A percentile compares a stretch with the other conserved stretches of the same genome.
Conservation (phyloP, 1,140 invertebrate species). For the Drosophila equinoxialis region DNA sequence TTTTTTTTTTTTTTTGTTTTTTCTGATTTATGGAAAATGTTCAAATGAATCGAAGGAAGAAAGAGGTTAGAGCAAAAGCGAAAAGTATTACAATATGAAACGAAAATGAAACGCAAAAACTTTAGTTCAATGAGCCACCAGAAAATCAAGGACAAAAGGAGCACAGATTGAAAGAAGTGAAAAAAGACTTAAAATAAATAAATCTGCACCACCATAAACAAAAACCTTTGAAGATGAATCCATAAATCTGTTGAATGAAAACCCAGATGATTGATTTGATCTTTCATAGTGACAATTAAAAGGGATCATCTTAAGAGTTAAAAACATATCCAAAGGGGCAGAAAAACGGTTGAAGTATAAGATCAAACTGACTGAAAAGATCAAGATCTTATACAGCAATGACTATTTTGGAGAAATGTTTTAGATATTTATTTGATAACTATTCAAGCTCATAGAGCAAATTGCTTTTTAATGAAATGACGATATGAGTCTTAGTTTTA, state of each 20-base stretch:
- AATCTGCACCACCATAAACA: neutral
- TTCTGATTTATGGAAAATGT: constrained; percentile 43
- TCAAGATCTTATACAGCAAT: neutral
- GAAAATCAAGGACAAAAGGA: constrained; percentile 26
- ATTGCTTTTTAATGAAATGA: constrained; percentile 7
- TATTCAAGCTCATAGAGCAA: constrained; percentile 11
- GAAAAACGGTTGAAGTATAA: too few species aligned
- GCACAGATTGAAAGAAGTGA: neutral
- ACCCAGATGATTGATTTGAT: too few species aligned
- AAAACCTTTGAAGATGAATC: too few species aligned
- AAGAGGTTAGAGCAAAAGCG: constrained; percentile 55
- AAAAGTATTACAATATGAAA: constrained; percentile 49
- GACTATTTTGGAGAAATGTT: too few species aligned
- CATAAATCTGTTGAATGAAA: too few species aligned
- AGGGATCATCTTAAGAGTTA: too few species aligned
- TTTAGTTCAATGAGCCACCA: constrained; percentile 28
- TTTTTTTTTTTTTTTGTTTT: neutral
- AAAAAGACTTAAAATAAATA: neutral
- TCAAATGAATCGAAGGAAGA: constrained; percentile 56
- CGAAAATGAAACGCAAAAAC: constrained; percentile 42
- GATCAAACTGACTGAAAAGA: neutral
- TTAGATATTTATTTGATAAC: neutral
- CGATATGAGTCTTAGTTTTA: neutral
- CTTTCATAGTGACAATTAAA: too few species aligned
- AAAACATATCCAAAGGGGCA: too few species aligned